Conservation (phyloP, 2,888 invertebrate genomes). For the Hypomecis punctinalis region DNA sequence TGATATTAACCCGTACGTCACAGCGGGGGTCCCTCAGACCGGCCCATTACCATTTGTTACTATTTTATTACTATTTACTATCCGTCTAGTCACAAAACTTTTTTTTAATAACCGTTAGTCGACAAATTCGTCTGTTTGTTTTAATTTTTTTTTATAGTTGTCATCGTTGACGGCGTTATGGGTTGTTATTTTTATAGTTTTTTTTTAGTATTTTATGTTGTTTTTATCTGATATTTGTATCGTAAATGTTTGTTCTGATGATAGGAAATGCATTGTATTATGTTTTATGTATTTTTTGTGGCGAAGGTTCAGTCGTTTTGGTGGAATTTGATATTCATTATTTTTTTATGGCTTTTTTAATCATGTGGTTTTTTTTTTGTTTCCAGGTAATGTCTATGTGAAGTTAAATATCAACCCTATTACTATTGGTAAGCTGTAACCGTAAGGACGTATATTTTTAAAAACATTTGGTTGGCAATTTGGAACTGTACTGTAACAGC, state of each 20-base stretch:
- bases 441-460: no score
- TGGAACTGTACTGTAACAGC: no score
- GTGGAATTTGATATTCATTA: conserved; percentile 9
- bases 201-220: conserved; percentile 32
- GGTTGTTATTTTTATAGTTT: conserved; percentile 38
- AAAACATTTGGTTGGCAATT: no score
- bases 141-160: conserved; percentile 36
- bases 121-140: conserved; percentile 44
- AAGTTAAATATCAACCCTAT: not conserved
- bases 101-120: conserved; percentile 38
- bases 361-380: conserved; percentile 32
- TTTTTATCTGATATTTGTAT: conserved; percentile 32
- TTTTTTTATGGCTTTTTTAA: conserved; percentile 20
- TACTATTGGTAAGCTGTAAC: not conserved
- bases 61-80: conserved; percentile 60
- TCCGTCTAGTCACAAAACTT: conserved; percentile 51
- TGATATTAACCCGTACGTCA: conserved; percentile 41
- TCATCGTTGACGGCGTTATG: conserved; percentile 36
- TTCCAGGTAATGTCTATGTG: conserved; percentile 40
- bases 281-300: conserved; percentile 30
- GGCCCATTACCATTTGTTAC: conserved; percentile 62
- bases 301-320: conserved; percentile 7
- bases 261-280: conserved; percentile 32
- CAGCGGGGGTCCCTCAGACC: conserved; percentile 42
- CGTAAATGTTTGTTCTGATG: conserved; percentile 31